A percentile compares a stretch with the other conserved stretches of the same genome.
Conservation (phyloP, 2,797 vertebrate genomes). For the Silurus lanzhouensis region DNA sequence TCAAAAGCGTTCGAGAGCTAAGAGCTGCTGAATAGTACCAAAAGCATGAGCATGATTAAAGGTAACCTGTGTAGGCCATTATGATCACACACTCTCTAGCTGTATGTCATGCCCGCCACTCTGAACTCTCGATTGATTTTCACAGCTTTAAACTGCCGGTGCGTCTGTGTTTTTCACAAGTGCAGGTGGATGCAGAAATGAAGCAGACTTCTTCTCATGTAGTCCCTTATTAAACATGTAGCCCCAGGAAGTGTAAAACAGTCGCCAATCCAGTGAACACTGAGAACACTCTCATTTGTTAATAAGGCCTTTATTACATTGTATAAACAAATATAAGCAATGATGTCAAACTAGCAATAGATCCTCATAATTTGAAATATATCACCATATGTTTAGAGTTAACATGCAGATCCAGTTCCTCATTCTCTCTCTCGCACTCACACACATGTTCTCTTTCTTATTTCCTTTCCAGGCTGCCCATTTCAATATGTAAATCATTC, state of each 20-base stretch:
- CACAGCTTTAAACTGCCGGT: not conserved
- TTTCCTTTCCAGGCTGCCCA: slow-evolving; percentile 50
- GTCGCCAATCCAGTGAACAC: slow-evolving; percentile 2
- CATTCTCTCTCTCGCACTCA: slow-evolving; percentile 24
- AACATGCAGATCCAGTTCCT: slow-evolving; percentile 24
- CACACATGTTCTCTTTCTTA: slow-evolving; percentile 53
- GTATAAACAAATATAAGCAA: slow-evolving; percentile 38
- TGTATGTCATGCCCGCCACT: slow-evolving; percentile 50
- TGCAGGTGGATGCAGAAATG: slow-evolving; percentile 12
- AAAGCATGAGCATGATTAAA: slow-evolving; percentile 71
- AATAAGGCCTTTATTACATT: slow-evolving; percentile 30
- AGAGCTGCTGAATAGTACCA: slow-evolving; percentile 60
- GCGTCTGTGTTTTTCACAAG: not conserved
- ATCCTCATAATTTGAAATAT: slow-evolving; percentile 24
- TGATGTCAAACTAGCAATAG: slow-evolving; percentile 12
- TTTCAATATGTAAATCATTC: slow-evolving; percentile 72
- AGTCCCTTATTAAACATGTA: not conserved
- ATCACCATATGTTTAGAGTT: slow-evolving; percentile 26
- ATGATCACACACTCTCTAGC: slow-evolving; percentile 54
- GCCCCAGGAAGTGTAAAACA: not conserved
- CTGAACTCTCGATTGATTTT: slow-evolving; percentile 61
- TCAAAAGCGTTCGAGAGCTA: slow-evolving; percentile 68
- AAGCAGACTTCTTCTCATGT: not conserved
- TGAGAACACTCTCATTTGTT: slow-evolving; percentile 20
- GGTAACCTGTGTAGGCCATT: slow-evolving; percentile 62